phyloP scores from a whole-genome alignment of 2,797 vertebrate genomes.

The Macropus fuliginosus region DNA sequence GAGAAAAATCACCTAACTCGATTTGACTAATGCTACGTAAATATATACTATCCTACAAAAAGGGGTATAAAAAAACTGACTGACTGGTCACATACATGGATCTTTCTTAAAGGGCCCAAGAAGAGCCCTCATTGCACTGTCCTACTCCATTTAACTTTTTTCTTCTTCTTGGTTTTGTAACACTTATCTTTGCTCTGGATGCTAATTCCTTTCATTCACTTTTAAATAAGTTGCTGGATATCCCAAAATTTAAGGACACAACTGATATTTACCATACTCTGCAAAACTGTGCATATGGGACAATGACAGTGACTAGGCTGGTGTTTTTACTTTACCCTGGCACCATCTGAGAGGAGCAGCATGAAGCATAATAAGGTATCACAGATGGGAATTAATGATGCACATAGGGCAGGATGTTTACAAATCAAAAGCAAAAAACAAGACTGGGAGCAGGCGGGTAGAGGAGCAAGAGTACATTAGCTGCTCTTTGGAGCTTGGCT shows the following conservation, averaged over 20 bases:
- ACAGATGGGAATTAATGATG: conserved; percentile 20
- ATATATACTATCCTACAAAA: not conserved
- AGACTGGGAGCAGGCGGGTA: not conserved
- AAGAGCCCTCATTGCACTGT: not conserved
- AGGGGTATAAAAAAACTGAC: not conserved
- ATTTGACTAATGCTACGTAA: not conserved
- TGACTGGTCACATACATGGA: not conserved
- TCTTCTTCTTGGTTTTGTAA: not conserved
- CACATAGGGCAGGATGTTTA: not conserved
- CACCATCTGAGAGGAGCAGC: not conserved
- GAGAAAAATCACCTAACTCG: not conserved
- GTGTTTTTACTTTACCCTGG: not conserved
- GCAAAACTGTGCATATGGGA: not conserved
- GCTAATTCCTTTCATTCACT: not conserved
- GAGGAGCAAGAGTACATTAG: not conserved
- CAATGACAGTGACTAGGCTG: not conserved
- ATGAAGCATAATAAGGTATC: not conserved
- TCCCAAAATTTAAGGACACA: not conserved
- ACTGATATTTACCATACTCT: not conserved
- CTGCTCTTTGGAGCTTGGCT: not conserved
- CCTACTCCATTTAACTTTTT: not conserved
- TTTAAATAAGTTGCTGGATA: not conserved
- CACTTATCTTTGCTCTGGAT: not conserved
- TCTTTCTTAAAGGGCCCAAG: not conserved
- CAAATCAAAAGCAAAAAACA: conserved; percentile 14